Evolutionary conservation across 1,140 invertebrate species (phyloP).

Genomic region (Bathynomus jamesi): DNA sequence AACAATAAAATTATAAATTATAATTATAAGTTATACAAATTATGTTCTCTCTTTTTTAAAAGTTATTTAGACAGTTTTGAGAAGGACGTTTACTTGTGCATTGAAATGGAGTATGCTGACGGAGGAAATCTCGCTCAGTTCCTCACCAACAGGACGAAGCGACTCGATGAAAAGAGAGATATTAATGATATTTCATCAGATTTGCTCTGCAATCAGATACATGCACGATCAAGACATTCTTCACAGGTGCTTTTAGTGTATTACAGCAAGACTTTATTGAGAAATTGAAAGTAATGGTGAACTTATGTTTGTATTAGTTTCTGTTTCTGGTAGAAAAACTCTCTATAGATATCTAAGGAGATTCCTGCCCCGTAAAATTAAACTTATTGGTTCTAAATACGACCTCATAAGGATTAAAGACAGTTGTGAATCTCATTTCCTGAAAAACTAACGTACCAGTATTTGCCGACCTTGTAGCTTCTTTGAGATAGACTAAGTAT

Average conservation of each 20-base stretch:
- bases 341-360: neutral
- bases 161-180: constrained; percentile 56
- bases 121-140: constrained; percentile 62
- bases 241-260: constrained; percentile 51
- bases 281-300: neutral
- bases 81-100: constrained; percentile 61
- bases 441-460: too few relatives aligned
- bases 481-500: too few relatives aligned
- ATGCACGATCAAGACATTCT: constrained; percentile 66
- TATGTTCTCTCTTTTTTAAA: too few relatives aligned
- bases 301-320: neutral
- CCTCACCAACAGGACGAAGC: constrained; percentile 45
- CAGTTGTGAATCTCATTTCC: too few relatives aligned
- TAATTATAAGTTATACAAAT: too few relatives aligned
- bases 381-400: too few relatives aligned
- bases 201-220: constrained; percentile 59
- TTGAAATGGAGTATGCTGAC: constrained; percentile 75
- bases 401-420: too few relatives aligned
- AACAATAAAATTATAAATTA: too few relatives aligned
- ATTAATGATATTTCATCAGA: constrained; percentile 59
- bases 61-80: constrained; percentile 67
- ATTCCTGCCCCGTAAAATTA: too few relatives aligned
- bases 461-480: too few relatives aligned
- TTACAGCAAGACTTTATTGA: neutral
- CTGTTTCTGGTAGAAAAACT: neutral